These are phyloP conservation scores for Heliothis subflexa DNA, from an alignment of 1,140 invertebrate genomes.

Conservation along the genomic window DNA sequence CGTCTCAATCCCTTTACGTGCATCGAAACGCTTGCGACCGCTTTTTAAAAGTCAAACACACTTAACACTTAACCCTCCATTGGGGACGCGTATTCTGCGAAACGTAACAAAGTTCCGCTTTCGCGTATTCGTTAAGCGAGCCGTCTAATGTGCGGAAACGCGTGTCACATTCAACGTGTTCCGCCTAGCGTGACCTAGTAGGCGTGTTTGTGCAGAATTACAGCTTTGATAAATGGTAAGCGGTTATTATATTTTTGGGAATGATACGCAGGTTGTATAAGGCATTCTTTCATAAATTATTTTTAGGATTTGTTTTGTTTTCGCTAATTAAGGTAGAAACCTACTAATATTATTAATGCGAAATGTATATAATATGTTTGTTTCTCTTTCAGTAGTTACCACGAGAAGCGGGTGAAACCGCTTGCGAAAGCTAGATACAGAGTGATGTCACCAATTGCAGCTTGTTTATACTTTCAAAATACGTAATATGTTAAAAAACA, in stretches of 20 bases:
- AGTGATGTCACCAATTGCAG: too few relatives aligned
- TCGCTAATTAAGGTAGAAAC: too few relatives aligned
- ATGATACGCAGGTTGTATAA: neutral
- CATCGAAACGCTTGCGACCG: too few relatives aligned
- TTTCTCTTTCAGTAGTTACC: too few relatives aligned
- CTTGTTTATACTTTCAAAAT: too few relatives aligned
- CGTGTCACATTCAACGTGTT: slow-evolving; percentile 18
- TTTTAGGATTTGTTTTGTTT: neutral
- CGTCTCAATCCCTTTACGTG: too few relatives aligned
- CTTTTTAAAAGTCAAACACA: neutral
- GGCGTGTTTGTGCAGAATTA: slow-evolving; percentile 4
- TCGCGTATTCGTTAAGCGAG: slow-evolving; percentile 1
- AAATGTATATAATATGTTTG: too few relatives aligned
- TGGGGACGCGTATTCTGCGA: neutral
- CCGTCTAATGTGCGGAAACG: slow-evolving; percentile 26
- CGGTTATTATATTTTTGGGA: slow-evolving; percentile 2
- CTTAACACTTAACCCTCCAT: neutral
- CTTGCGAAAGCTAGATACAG: too few relatives aligned
- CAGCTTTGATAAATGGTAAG: neutral
- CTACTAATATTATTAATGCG: too few relatives aligned
- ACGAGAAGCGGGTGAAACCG: too few relatives aligned
- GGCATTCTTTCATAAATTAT: neutral
- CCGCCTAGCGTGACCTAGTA: slow-evolving; percentile 22
- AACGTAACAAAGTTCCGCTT: slow-evolving; percentile 13
- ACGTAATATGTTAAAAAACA: too few relatives aligned